Evolutionary conservation across 2,888 invertebrate species (phyloP).

Genomic region (Heliconius ethilla): DNA sequence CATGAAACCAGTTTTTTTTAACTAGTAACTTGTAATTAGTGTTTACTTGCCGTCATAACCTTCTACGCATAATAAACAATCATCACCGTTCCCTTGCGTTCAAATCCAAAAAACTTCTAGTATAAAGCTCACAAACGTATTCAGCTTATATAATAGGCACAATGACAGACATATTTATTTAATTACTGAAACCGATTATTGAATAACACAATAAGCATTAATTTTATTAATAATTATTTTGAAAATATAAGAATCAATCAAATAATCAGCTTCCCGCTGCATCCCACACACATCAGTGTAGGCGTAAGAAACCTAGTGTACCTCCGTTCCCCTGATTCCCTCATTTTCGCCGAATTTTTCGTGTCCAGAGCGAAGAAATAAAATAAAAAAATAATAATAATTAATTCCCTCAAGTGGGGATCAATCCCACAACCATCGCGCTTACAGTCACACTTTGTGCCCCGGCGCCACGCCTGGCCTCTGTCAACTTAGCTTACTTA

Average conservation of each 20-base stretch:
- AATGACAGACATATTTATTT: too few relatives aligned
- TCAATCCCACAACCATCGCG: neutral
- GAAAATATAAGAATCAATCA: too few relatives aligned
- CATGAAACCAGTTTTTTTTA: slow-evolving; percentile 46
- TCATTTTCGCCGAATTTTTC: neutral
- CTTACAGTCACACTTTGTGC: neutral
- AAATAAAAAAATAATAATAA: neutral
- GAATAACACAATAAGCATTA: too few relatives aligned
- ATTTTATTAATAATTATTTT: too few relatives aligned
- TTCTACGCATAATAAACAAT: slow-evolving; percentile 48
- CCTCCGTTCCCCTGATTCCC: too few relatives aligned
- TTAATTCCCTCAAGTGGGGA: neutral
- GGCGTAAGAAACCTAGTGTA: neutral
- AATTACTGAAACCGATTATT: too few relatives aligned
- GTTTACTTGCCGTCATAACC: slow-evolving; percentile 58
- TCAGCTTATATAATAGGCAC: neutral
- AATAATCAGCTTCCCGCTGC: too few relatives aligned
- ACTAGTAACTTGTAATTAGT: slow-evolving; percentile 51
- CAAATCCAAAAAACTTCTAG: slow-evolving; percentile 34
- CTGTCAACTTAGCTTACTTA: too few relatives aligned
- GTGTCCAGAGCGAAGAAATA: neutral
- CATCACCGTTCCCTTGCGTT: slow-evolving; percentile 37
- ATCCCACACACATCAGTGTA: neutral
- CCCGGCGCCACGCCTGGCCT: neutral
- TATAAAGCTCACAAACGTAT: neutral